Conservation (phyloP, 2,113 vertebrate species). For the Anas platyrhynchos region DNA sequence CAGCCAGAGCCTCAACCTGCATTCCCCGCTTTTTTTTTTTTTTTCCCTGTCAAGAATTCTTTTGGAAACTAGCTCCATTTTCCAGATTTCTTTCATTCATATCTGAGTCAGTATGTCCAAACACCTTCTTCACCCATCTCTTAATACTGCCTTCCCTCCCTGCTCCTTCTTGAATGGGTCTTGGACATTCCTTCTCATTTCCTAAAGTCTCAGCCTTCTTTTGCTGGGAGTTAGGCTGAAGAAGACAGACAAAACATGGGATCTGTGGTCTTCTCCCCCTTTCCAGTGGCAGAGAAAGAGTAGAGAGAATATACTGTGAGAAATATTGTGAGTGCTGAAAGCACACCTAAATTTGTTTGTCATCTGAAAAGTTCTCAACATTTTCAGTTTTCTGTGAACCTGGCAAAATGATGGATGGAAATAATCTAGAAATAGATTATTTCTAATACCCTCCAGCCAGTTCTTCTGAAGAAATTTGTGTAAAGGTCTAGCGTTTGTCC, state of each 20-base stretch:
- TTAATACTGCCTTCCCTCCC: neutral
- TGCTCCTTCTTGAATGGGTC: neutral
- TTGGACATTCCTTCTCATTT: neutral
- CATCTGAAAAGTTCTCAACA: neutral
- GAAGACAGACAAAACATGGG: neutral
- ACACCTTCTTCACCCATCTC: neutral
- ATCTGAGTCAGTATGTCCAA: neutral
- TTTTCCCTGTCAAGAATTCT: neutral
- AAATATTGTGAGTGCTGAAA: neutral
- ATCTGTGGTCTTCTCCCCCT: neutral
- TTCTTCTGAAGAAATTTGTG: neutral
- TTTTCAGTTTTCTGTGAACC: neutral
- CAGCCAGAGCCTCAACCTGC: neutral
- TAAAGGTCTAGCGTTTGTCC: neutral
- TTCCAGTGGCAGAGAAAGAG: neutral
- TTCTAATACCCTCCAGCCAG: neutral
- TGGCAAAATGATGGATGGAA: neutral
- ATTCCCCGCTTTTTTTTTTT: neutral
- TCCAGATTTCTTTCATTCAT: neutral
- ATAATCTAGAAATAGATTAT: neutral
- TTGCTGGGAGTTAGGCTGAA: neutral
- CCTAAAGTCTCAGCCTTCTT: neutral
- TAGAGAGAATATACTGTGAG: neutral
- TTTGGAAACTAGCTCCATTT: neutral
- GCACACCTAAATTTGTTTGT: neutral